These are phyloP conservation scores for Onychostoma macrolepis DNA, from an alignment of 2,113 vertebrate species.

Conservation along the genomic window DNA sequence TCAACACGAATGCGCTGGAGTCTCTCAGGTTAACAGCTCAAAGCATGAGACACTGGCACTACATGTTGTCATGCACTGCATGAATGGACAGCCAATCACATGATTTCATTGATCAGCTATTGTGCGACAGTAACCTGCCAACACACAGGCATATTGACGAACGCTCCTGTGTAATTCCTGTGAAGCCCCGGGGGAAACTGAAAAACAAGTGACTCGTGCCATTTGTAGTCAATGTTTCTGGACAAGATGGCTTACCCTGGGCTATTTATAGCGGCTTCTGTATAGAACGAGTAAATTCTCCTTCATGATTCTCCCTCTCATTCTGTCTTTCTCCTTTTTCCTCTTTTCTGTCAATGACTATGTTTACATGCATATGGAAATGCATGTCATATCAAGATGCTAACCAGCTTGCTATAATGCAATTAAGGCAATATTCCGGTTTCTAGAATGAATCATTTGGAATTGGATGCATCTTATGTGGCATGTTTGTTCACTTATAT, in stretches of 20 bases:
- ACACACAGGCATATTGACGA: conserved; percentile 39
- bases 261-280: conserved; percentile 47
- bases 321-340: conserved; percentile 2
- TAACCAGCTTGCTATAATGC: background rate
- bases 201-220: conserved; percentile 47
- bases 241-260: conserved; percentile 24
- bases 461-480: background rate
- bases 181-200: conserved; percentile 37
- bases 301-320: background rate
- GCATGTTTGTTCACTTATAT: background rate
- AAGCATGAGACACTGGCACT: background rate
- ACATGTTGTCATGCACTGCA: background rate
- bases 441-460: background rate
- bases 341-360: background rate
- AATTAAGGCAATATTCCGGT: background rate
- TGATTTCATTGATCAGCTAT: conserved; percentile 35
- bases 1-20: background rate
- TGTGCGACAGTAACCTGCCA: conserved; percentile 23
- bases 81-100: background rate
- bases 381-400: background rate
- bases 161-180: conserved; percentile 19
- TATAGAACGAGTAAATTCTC: background rate
- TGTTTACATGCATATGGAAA: background rate
- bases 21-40: background rate
- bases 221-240: conserved; percentile 48